Base-by-base conservation (phyloP, 1,140 invertebrate species). In the Drosophila pachea region DNA sequence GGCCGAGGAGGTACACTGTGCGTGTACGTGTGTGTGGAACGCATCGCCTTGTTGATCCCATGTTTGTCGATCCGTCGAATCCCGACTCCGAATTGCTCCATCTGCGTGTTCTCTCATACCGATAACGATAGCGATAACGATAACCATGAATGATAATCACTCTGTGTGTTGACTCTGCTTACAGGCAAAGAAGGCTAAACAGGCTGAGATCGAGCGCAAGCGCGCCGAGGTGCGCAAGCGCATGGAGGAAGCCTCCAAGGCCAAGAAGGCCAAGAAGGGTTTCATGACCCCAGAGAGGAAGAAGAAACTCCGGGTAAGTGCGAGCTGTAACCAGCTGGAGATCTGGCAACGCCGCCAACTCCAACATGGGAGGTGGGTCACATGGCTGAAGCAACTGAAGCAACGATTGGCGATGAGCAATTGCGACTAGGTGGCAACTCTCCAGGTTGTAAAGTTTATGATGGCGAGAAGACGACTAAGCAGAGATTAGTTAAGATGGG, bases 281-380 rank as follows among this genome's bases (percentile, higher is more conserved):
- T 98, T 98, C 94, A 98, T 98, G 97, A 98, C 97, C 89, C 97
- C 97, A 76, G 96, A 98, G 91, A 96, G 97, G 90, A 98, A 98
- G 95, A 98, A 98, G 95, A 98, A 98, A 91, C 95, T 98, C 89
- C 95, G 97, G 93, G 96, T 97, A 90, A 92, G 94, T 93, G 61
- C 29, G 50, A 29, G 22, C 5, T 16, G 2, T 2, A 45, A 36
- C 4, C 35, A 36, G 8, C 35, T 36, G 8, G 2, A 22, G 22
- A 22, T 22, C 22, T 22, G 22, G 22, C 22, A 22, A 22, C 22
- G 22, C 22, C 22, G 22, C 1, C 22, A 3, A 22, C 22, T 2
- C 22, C 22, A 22, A 22, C 3, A 22, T 22, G 22, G 22, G 22
- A 1, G 22, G 22, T 1, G 22, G 22, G 22, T n/a, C 4, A 12